Base-by-base conservation (phyloP, 2,113 vertebrate species). In the Furnarius figulus region DNA sequence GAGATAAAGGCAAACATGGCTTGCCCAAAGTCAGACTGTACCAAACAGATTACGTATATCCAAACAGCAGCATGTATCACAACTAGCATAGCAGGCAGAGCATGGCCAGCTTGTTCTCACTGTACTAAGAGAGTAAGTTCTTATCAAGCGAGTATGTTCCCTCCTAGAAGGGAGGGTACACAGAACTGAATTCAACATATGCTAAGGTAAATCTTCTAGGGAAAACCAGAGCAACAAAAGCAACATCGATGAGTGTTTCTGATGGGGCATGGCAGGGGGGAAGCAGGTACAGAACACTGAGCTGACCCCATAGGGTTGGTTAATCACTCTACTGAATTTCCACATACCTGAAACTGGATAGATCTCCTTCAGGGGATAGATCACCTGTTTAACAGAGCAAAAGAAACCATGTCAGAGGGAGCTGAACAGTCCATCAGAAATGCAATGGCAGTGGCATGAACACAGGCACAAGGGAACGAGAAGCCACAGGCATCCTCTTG, bases 341-440 rank as follows among this genome's bases (percentile, higher is more conserved):
- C 40, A 94, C 93, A 73, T 97, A 99, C 99, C 99, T 98, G 98
- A 98, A 92, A 93, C 98, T 13, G 99, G 99, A 97, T 99, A 99
- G 93, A 99, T 98, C 85, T 99, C 98, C 97, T 99, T 99, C 95
- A 99, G 90, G 16, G 99, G 99, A 87, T 99, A 99, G 76, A 99
- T 99, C 62, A 99, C 98, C 99, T 99, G 97, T 87, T 96, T 40
- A 95, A 97, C 50, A 37, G 84, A 93, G 86, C 35, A 94, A 61
- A 87, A 96, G 31, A 90, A 85, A 82, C 17, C 46, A 65, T 3
- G 24, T 97, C 55, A 95, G 59, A 88, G 31, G 33, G 19, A 87
- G 33, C 20, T 22, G 52, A 13, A 81, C 46, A 24, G 28, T 30
- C 23, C 39, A 66, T 31, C 37, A 42, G 30, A 87, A 71, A 55